Conservation (phyloP, 1,140 invertebrate genomes). For the Fopius arisanus region DNA sequence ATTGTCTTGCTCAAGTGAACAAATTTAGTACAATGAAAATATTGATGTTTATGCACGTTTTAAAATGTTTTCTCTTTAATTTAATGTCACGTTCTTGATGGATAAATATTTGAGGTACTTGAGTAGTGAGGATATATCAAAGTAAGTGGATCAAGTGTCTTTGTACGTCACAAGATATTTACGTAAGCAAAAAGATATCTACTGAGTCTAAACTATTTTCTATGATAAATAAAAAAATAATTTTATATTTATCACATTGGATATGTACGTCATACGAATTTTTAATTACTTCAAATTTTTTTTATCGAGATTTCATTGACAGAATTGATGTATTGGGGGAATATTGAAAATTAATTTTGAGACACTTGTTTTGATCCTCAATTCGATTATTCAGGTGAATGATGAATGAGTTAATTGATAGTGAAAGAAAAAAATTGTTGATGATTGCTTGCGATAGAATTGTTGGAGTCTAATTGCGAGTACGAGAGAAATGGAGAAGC, state of each 20-base stretch:
- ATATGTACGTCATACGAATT: not conserved
- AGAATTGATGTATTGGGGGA: not conserved
- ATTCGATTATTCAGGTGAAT: not conserved
- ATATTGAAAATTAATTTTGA: not conserved
- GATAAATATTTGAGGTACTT: not conserved
- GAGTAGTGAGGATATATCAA: not conserved
- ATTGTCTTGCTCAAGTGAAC: not conserved
- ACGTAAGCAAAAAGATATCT: not conserved
- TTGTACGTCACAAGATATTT: not conserved
- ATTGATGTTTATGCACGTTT: not conserved
- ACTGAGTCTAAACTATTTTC: not conserved
- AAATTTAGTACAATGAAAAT: not conserved
- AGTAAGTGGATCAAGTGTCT: conserved; percentile 11
- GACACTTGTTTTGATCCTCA: not conserved
- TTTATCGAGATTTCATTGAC: not conserved
- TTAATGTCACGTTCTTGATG: not conserved
- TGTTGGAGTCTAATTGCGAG: conserved; percentile 44
- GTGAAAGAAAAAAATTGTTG: not conserved
- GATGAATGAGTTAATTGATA: not conserved
- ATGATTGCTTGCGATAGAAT: conserved; percentile 49
- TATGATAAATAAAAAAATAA: not conserved
- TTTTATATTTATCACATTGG: not conserved
- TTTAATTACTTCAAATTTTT: not conserved
- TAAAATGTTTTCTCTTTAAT: not conserved
- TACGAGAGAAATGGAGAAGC: conserved; percentile 32